Evolutionary conservation across 2,113 vertebrate genomes (phyloP).

Genomic region (Paramormyrops kingsleyae): DNA sequence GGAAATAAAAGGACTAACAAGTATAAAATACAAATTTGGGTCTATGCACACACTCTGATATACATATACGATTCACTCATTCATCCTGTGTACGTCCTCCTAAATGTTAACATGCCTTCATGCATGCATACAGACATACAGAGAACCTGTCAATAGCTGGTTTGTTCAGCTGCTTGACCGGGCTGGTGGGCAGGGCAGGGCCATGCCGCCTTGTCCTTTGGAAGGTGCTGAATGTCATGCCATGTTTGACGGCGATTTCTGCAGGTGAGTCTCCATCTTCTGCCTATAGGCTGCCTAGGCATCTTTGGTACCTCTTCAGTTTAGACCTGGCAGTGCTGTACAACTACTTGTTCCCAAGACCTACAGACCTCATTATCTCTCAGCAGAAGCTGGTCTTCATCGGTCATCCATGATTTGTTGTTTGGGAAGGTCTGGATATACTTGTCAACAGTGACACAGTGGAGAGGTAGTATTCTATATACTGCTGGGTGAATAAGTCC

Average conservation of each 20-base stretch:
- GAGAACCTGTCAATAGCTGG: background rate
- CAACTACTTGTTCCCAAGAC: background rate
- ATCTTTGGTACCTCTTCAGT: background rate
- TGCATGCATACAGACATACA: background rate
- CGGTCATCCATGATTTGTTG: background rate
- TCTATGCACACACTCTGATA: background rate
- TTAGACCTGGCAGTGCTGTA: background rate
- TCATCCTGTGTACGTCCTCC: background rate
- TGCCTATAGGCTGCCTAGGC: background rate
- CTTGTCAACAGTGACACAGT: background rate
- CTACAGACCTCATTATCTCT: background rate
- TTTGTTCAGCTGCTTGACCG: background rate
- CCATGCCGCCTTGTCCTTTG: background rate
- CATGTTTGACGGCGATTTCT: background rate
- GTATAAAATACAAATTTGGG: background rate
- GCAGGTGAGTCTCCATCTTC: background rate
- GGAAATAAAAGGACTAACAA: background rate
- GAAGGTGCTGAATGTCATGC: background rate
- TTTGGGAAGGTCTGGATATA: background rate
- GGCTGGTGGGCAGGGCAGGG: background rate
- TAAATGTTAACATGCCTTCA: background rate
- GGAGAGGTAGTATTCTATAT: background rate
- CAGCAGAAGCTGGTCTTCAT: background rate
- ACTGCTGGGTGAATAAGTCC: background rate
- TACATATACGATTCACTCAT: background rate